Evolutionary conservation across 1,140 invertebrate genomes (phyloP).

Genomic region (Drosophila arizonae): DNA sequence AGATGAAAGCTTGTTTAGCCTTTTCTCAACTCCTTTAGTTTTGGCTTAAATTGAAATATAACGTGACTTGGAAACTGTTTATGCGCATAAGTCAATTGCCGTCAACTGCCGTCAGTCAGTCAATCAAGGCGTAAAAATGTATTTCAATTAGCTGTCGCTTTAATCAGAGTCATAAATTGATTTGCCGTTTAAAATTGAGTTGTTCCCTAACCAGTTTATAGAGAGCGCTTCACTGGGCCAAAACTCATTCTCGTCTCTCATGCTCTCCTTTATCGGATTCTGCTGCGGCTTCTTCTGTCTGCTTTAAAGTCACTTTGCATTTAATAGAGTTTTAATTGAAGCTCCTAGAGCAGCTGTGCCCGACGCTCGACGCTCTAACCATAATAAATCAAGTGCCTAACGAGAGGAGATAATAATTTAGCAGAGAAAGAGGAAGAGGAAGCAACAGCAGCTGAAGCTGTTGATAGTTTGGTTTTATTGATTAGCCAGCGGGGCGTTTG

Average conservation of each 20-base stretch:
- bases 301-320: conserved; percentile 72
- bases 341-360: conserved; percentile 19
- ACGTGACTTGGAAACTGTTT: conserved; percentile 33
- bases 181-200: conserved; percentile 63
- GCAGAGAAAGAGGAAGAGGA: neutral
- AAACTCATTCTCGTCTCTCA: conserved; percentile 6
- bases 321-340: conserved; percentile 81
- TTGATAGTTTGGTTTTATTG: conserved; percentile 59
- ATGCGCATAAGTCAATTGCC: neutral
- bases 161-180: conserved; percentile 70
- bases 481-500: conserved; percentile 61
- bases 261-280: conserved; percentile 4
- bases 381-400: conserved; percentile 74
- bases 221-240: neutral
- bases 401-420: conserved; percentile 54
- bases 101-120: neutral
- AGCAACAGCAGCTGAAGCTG: conserved; percentile 21
- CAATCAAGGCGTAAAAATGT: conserved; percentile 43
- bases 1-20: neutral
- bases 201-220: conserved; percentile 55
- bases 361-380: conserved; percentile 9
- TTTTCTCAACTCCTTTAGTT: neutral
- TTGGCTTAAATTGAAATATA: conserved; percentile 28
- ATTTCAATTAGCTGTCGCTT: conserved; percentile 72
- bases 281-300: neutral